Evolutionary conservation across 1,140 invertebrate species (phyloP).

Genomic region (Psilanteris sp.): DNA sequence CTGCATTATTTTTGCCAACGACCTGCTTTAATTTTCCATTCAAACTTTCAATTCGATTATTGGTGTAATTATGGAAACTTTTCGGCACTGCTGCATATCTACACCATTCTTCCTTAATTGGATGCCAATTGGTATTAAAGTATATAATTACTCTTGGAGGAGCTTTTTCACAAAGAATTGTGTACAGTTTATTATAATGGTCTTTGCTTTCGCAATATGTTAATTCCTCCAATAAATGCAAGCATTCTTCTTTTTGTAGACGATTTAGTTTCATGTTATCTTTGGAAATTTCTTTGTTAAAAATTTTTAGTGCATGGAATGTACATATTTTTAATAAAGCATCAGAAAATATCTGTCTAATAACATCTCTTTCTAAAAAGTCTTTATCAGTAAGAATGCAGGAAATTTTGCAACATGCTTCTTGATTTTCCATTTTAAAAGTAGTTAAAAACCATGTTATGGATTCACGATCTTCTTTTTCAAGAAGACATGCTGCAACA

Average conservation of each 20-base stretch:
- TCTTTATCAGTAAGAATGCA: constrained; percentile 4
- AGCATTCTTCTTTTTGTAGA: not conserved
- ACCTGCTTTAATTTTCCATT: too few relatives aligned
- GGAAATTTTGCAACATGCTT: not conserved
- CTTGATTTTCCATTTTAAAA: not conserved
- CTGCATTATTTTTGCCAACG: not conserved
- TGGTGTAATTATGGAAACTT: not conserved
- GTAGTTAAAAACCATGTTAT: not conserved
- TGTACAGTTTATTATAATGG: not conserved
- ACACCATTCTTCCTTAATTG: constrained; percentile 14
- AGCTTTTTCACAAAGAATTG: constrained; percentile 4
- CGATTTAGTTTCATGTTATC: not conserved
- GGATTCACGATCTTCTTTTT: constrained; percentile 2
- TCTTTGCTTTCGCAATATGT: not conserved
- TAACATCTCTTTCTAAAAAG: constrained; percentile 4
- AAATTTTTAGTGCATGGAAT: too few relatives aligned
- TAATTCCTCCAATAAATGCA: constrained; percentile 1
- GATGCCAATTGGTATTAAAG: too few relatives aligned
- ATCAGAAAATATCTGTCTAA: constrained; percentile 3
- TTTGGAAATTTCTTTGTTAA: not conserved
- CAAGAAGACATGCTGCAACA: not conserved
- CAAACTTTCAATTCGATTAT: constrained; percentile 1
- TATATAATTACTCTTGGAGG: not conserved
- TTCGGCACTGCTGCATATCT: not conserved
- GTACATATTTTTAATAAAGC: constrained; percentile 1